These are phyloP conservation scores for Diarsia rubi DNA, from an alignment of 2,888 invertebrate genomes.

Conservation along the genomic window DNA sequence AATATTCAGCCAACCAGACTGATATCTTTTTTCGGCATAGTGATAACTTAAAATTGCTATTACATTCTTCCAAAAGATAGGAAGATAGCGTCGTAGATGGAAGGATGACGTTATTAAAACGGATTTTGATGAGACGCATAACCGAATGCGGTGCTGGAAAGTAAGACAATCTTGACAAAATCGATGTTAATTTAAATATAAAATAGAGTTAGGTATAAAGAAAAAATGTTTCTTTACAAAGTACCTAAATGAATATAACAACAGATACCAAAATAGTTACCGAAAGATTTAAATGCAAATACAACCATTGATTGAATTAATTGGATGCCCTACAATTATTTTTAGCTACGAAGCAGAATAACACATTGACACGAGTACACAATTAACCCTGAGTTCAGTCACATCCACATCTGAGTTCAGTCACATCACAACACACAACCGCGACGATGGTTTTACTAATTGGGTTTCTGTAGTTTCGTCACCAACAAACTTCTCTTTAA, in stretches of 20 bases:
- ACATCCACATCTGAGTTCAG: not conserved
- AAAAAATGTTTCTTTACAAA: no score
- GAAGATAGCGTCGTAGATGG: no score
- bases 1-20: no score
- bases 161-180: no score
- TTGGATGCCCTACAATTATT: slow-evolving; percentile 54
- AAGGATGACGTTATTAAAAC: no score
- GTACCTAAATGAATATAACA: not conserved
- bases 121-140: no score
- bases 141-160: no score
- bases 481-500: not conserved
- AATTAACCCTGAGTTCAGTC: not conserved
- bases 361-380: slow-evolving; percentile 16
- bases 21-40: not conserved
- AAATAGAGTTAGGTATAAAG: no score
- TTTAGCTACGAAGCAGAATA: slow-evolving; percentile 62
- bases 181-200: no score
- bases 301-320: slow-evolving; percentile 17
- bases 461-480: not conserved
- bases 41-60: not conserved
- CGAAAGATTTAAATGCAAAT: not conserved
- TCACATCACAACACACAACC: not conserved
- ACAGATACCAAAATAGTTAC: not conserved
- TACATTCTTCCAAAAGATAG: not conserved
- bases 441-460: not conserved